Percentiles rank a stretch among this genome's conserved stretches.
These are phyloP conservation scores for Lasioglossum baleicum DNA, from an alignment of 1,140 invertebrate species.

Conservation along the genomic window DNA sequence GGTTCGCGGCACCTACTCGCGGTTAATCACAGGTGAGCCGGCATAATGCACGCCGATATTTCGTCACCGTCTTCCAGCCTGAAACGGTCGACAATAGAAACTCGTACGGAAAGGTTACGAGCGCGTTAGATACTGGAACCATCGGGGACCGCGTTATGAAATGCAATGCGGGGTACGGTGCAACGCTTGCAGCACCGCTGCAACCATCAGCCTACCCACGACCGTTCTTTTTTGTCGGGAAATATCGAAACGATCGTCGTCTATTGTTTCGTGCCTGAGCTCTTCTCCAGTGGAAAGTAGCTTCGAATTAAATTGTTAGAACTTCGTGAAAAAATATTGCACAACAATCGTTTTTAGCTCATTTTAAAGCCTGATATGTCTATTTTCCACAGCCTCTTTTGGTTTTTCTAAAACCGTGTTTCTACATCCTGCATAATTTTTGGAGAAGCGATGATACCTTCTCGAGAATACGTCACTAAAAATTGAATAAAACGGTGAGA, in stretches of 20 bases:
- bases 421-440: too few species aligned
- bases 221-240: slow-evolving; percentile 1
- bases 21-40: slow-evolving; percentile 57
- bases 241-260: slow-evolving; percentile 9
- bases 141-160: slow-evolving; percentile 64
- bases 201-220: slow-evolving; percentile 22
- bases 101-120: slow-evolving; percentile 72
- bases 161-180: slow-evolving; percentile 59
- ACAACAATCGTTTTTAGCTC: too few species aligned
- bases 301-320: too few species aligned
- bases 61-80: slow-evolving; percentile 57
- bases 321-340: too few species aligned
- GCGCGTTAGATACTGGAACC: slow-evolving; percentile 27
- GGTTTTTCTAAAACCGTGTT: too few species aligned
- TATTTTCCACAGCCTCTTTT: too few species aligned
- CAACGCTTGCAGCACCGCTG: background rate
- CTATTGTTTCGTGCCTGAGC: slow-evolving; percentile 3
- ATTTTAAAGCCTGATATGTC: too few species aligned
- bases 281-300: slow-evolving; percentile 1
- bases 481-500: too few species aligned
- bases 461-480: too few species aligned
- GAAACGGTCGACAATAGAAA: slow-evolving; percentile 70
- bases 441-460: too few species aligned
- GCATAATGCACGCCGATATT: slow-evolving; percentile 61
- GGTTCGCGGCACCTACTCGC: slow-evolving; percentile 56